Evolutionary conservation across 2,113 vertebrate species (phyloP), one percentile per base, ranked within the genome.

Genomic region (Bubalus kerabau): DNA sequence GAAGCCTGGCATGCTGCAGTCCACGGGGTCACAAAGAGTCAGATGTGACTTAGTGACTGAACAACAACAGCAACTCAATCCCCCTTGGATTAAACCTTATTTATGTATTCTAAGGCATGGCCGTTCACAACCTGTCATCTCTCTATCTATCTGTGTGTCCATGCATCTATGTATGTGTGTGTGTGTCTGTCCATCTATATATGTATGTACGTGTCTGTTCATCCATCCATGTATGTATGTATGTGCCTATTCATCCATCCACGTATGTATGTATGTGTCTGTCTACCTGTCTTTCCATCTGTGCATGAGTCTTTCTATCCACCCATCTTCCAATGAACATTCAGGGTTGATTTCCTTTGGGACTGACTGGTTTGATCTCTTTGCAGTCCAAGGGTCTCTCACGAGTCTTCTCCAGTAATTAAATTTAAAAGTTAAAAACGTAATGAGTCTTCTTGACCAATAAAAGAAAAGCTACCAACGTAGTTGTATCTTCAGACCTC

Each of bases 101-200:
- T n/a, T 14, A 24, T 23, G 19, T 40, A 3, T 71, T 83, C 56
- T 48, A 26, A 67, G 56, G 14, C 21, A 16, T 28, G 19, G 81
- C 57, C 24, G 43, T 46, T n/a, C 36, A 26, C 16, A 56, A 17
- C 26, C 48, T 46, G 0, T 10, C 36, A 1, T 32, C 46, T 50
- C 1, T 16, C 24, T 10, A 0, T 19, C 12, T 60, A 0, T 32
- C 28, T 7, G 60, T 32, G 14, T 32, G 0, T 5, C 43, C 3
- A 2, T 5, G 2, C 4, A 6, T 11, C 9, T 1, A 1, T 46
- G 36, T 17, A 19, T 60, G 26, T 60, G 59, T 32, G 5, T 30
- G 4, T 32, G 28, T 50, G 3, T 16, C 40, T 10, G 0, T 19
- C 12, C 28, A 0, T 32, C 60, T 3, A 28, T 30, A 6, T 32